phyloP scores from a whole-genome alignment of 2,797 vertebrate genomes.

The Thripadectes ignobilis region DNA sequence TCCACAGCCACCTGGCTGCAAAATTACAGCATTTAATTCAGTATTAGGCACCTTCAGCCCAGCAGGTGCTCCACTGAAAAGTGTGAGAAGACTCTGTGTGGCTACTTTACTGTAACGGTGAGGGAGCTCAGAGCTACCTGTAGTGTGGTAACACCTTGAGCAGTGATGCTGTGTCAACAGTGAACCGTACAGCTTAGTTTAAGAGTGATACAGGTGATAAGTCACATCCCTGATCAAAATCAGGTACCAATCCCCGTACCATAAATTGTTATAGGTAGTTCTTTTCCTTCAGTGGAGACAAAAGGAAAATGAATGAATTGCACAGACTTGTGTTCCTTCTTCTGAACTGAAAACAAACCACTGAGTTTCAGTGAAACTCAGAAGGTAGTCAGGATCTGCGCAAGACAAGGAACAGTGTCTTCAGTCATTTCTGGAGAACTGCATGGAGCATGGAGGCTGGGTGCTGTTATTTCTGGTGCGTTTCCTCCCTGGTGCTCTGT shows the following conservation, averaged over 20 bases:
- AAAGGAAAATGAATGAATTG: not conserved
- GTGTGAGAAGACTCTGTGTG: not conserved
- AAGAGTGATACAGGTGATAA: not conserved
- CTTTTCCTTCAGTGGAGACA: not conserved
- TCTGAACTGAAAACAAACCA: not conserved
- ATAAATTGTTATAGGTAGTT: not conserved
- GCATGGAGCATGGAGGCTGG: not conserved
- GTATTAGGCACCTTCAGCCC: not conserved
- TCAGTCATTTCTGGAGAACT: not conserved
- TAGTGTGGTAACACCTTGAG: not conserved
- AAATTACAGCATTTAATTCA: not conserved
- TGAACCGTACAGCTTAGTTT: not conserved
- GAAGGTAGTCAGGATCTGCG: not conserved
- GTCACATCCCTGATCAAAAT: not conserved
- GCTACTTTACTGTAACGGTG: not conserved
- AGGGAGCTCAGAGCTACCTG: not conserved
- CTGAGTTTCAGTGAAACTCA: not conserved
- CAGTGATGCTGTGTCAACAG: fast-evolving
- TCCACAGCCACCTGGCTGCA: not conserved
- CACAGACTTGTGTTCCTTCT: not conserved
- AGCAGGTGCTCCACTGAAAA: not conserved
- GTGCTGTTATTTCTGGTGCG: not conserved
- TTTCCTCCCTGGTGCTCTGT: not conserved
- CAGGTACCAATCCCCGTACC: not conserved
- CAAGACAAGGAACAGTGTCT: not conserved